Evolutionary conservation across 2,797 vertebrate species (phyloP).

Genomic region (Prionace glauca): DNA sequence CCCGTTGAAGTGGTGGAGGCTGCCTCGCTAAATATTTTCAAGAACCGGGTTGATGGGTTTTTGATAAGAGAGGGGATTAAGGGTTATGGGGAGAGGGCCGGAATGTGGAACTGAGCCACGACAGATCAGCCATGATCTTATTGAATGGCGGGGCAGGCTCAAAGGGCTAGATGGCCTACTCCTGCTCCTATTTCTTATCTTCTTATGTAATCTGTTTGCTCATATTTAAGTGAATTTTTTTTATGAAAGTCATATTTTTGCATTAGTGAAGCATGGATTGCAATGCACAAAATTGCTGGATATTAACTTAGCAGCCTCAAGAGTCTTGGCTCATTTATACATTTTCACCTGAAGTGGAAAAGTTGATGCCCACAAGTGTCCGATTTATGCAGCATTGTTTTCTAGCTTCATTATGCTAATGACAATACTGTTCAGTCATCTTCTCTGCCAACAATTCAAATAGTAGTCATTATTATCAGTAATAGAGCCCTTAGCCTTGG

Average conservation of each 20-base stretch:
- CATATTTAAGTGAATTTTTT: not conserved
- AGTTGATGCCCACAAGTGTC: not conserved
- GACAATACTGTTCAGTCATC: not conserved
- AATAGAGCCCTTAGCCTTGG: not conserved
- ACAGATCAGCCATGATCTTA: too few species aligned
- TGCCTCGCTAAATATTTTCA: too few species aligned
- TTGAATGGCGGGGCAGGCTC: too few species aligned
- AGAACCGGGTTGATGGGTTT: too few species aligned
- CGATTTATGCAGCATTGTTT: not conserved
- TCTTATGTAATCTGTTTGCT: too few species aligned
- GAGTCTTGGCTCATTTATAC: not conserved
- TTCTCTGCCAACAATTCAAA: slow-evolving; percentile 8
- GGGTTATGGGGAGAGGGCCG: too few species aligned
- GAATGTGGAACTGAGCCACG: too few species aligned
- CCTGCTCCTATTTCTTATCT: too few species aligned
- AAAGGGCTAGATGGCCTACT: too few species aligned
- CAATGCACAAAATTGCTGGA: not conserved
- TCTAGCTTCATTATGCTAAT: not conserved
- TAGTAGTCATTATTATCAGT: not conserved
- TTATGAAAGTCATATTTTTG: not conserved
- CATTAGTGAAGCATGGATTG: not conserved
- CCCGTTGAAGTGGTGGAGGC: too few species aligned
- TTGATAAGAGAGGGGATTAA: too few species aligned
- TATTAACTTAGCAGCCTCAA: not conserved
- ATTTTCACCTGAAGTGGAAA: not conserved